Evolutionary conservation across 2,797 vertebrate species (phyloP).

Genomic region (Ptychobarbus kaznakovi): DNA sequence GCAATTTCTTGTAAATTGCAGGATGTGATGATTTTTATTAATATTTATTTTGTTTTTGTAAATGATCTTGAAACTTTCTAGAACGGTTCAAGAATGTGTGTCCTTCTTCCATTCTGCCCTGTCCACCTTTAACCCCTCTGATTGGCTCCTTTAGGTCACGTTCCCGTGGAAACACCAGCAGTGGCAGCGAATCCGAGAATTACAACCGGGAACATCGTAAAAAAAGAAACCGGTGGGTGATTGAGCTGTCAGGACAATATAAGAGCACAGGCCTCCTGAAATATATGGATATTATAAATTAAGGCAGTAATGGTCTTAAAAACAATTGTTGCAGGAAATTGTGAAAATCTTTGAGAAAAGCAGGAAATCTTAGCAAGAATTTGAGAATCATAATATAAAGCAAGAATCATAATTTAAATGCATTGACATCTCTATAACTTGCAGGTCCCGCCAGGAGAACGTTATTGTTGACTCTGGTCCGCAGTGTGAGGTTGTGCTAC

Average conservation of each 20-base stretch:
- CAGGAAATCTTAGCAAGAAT: neutral
- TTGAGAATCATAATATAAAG: neutral
- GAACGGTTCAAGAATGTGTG: neutral
- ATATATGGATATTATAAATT: neutral
- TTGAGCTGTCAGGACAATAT: neutral
- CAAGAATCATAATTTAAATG: neutral
- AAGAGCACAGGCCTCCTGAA: neutral
- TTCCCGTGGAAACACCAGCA: conserved; percentile 90
- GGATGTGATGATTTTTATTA: neutral
- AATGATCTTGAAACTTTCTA: neutral
- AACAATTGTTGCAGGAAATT: neutral
- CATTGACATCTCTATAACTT: neutral
- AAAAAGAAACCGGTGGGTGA: conserved; percentile 83
- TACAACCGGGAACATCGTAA: conserved; percentile 83
- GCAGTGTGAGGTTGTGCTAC: conserved; percentile 70
- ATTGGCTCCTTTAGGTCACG: conserved; percentile 76
- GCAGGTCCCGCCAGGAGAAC: conserved; percentile 61
- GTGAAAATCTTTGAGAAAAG: neutral
- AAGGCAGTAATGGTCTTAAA: neutral
- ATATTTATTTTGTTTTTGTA: neutral
- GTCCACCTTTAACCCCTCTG: conserved; percentile 53
- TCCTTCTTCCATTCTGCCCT: neutral
- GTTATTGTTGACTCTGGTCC: conserved; percentile 71
- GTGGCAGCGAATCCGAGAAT: conserved; percentile 89
- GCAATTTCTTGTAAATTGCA: neutral